A percentile compares a stretch with the other conserved stretches of the same genome.
phyloP scores from a whole-genome alignment of 2,888 invertebrate species.

The Cataglyphis cursor region DNA sequence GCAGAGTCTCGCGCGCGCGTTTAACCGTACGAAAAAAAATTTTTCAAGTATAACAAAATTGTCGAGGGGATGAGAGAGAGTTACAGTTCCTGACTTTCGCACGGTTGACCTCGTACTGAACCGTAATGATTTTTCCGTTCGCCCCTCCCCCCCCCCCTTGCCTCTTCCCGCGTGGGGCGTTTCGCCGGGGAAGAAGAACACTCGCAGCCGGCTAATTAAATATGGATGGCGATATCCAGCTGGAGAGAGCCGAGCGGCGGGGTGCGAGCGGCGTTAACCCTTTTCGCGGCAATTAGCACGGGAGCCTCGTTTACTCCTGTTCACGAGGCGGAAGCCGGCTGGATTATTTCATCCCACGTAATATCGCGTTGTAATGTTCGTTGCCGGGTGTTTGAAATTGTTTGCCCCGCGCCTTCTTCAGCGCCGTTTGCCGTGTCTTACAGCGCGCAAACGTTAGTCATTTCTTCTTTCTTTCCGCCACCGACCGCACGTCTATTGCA shows the following conservation, averaged over 20 bases:
- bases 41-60: background rate
- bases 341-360: constrained; percentile 85
- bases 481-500: constrained; percentile 13
- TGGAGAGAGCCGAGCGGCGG: constrained; percentile 46
- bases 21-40: background rate
- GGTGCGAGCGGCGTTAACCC: constrained; percentile 81
- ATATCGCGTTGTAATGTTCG: constrained; percentile 85
- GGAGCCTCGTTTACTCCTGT: constrained; percentile 83
- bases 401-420: constrained; percentile 76
- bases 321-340: constrained; percentile 79
- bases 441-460: constrained; percentile 58
- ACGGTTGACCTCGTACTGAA: constrained; percentile 55
- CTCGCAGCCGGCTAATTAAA: constrained; percentile 81
- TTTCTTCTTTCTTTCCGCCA: constrained; percentile 36
- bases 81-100: constrained; percentile 7
- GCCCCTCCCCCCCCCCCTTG: constrained; percentile 28
- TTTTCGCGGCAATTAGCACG: constrained; percentile 85
- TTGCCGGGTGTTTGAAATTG: constrained; percentile 84
- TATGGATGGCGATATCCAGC: constrained; percentile 83
- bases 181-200: constrained; percentile 66
- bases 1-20: too few relatives aligned
- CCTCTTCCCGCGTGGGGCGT: constrained; percentile 26
- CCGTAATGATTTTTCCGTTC: constrained; percentile 62
- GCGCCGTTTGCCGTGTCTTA: constrained; percentile 58
- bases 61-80: constrained; percentile 1